Evolutionary conservation across 30 jellyfish, hydroid and myxozoan genomes (phyloP).

Genomic region (Hydra vulgaris): DNA sequence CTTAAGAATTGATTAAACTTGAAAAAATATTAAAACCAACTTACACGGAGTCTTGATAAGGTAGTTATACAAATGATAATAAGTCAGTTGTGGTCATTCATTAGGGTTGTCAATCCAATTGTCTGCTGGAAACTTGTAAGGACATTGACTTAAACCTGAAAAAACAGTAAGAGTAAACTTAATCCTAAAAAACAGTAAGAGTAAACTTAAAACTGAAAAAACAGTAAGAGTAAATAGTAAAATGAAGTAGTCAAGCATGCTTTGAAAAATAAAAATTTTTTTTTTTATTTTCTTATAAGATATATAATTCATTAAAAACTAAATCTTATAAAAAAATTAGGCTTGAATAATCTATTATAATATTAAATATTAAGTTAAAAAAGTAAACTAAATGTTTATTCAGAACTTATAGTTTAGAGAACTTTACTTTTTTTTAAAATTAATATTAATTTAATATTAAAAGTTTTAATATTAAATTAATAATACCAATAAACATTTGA

Average conservation of each 20-base stretch:
- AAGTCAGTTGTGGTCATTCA: neutral
- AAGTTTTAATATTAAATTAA: neutral
- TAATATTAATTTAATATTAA: too few relatives aligned
- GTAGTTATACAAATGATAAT: constrained; percentile 15
- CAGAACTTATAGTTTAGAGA: neutral
- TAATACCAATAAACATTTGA: neutral
- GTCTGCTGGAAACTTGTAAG: neutral
- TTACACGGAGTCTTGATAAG: constrained; percentile 12
- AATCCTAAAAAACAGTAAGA: neutral
- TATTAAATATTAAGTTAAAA: neutral
- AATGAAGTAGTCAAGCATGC: neutral
- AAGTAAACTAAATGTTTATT: neutral
- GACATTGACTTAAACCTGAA: neutral
- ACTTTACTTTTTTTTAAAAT: neutral
- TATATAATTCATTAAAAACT: neutral
- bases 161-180: neutral
- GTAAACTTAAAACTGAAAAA: neutral
- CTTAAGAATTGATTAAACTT: neutral
- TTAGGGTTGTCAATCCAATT: neutral
- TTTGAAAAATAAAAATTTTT: neutral
- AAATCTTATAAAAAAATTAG: neutral
- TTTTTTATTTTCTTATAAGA: neutral
- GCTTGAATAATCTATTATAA: neutral
- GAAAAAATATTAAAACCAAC: neutral
- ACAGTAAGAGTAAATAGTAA: neutral